Evolutionary conservation across 1,140 invertebrate genomes (phyloP).

Genomic region (Pogonognathellus flavescens): DNA sequence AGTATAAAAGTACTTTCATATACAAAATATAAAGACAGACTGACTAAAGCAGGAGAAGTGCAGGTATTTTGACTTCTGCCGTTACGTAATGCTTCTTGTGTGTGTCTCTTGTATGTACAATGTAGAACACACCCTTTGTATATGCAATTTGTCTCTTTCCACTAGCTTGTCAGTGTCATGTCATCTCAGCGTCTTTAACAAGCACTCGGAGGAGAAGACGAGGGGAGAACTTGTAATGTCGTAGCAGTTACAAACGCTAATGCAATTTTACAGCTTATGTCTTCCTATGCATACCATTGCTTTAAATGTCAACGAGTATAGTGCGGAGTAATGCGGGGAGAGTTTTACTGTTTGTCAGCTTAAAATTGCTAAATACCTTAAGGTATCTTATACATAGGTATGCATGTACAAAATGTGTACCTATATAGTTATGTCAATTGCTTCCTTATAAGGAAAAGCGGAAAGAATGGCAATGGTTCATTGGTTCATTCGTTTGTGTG

Average conservation of each 20-base stretch:
- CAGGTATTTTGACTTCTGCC: constrained; percentile 21
- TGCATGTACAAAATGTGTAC: neutral
- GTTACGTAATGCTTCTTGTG: constrained; percentile 8
- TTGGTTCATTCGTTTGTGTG: neutral
- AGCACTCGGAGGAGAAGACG: no score
- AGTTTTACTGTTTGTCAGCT: constrained; percentile 21
- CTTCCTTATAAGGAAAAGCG: neutral
- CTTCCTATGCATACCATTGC: neutral
- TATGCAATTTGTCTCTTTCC: constrained; percentile 34
- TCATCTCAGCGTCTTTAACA: neutral
- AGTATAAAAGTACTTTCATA: no score
- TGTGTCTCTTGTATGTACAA: neutral
- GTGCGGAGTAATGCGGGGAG: no score
- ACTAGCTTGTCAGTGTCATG: neutral
- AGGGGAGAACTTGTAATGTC: no score
- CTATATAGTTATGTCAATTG: neutral
- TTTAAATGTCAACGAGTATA: constrained; percentile 12
- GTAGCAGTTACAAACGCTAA: no score
- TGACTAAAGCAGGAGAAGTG: neutral
- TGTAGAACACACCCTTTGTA: constrained; percentile 17
- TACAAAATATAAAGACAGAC: neutral
- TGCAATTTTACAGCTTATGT: no score
- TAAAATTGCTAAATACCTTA: constrained; percentile 38
- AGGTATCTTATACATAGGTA: no score
- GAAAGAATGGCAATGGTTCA: constrained; percentile 4